Conservation (phyloP, 2,797 vertebrate genomes). For the Rhinatrema bivittatum region DNA sequence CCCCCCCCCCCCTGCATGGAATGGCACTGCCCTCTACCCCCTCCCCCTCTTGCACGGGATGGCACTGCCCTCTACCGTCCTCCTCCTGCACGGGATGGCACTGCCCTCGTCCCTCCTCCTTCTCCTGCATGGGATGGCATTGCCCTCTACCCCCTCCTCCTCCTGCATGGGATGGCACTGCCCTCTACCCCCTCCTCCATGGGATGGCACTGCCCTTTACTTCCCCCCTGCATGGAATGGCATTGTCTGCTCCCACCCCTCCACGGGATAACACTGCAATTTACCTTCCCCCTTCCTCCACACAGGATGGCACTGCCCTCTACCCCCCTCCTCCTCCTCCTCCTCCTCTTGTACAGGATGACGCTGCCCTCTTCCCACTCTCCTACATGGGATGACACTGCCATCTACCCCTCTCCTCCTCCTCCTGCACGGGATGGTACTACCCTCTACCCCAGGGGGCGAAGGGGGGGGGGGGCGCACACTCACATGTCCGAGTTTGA, state of each 20-base stretch:
- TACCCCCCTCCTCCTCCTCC: neutral
- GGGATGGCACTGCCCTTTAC: accelerated
- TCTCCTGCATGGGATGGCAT: neutral
- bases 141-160: neutral
- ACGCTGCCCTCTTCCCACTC: neutral
- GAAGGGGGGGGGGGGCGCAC: too few species aligned
- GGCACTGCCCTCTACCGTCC: neutral
- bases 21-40: neutral
- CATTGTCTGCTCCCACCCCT: neutral
- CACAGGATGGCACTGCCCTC: neutral
- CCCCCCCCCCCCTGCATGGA: neutral
- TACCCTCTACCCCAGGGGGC: neutral
- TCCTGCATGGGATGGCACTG: accelerated
- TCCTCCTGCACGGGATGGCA: neutral
- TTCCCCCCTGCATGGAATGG: too few species aligned
- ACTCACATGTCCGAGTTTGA: too few species aligned
- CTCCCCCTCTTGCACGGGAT: neutral
- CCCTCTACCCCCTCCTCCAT: neutral
- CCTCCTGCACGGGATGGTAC: too few species aligned
- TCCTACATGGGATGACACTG: neutral
- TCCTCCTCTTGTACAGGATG: accelerated
- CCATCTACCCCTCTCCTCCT: too few species aligned
- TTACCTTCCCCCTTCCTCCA: neutral
- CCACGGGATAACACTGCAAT: neutral
- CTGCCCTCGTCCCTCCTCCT: neutral